These are phyloP conservation scores for Cyanoramphus novaezelandiae DNA, from an alignment of 2,113 vertebrate genomes.

Conservation along the genomic window DNA sequence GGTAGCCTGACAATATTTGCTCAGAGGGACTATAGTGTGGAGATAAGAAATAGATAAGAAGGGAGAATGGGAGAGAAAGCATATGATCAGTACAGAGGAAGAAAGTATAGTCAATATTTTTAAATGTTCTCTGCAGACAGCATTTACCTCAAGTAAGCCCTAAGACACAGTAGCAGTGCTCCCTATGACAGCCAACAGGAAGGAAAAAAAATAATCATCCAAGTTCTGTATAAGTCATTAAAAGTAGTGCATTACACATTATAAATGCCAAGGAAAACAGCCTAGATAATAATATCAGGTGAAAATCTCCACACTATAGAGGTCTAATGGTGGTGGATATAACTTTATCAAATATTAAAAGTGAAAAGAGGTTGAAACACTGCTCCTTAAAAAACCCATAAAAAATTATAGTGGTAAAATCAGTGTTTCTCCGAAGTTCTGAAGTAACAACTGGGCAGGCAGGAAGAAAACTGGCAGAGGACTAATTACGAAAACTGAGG, in stretches of 20 bases:
- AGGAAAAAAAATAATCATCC: neutral
- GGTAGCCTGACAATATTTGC: neutral
- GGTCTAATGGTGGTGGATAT: neutral
- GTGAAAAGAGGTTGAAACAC: neutral
- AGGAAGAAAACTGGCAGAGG: neutral
- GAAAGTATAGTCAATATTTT: neutral
- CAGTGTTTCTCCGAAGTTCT: neutral
- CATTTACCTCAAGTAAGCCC: neutral
- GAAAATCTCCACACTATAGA: neutral
- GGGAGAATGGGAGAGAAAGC: neutral
- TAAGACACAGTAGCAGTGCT: neutral
- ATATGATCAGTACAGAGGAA: neutral
- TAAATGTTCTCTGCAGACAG: neutral
- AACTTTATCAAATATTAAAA: neutral
- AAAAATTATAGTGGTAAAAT: neutral
- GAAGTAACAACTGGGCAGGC: neutral
- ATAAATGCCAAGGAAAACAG: neutral
- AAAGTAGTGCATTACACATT: neutral
- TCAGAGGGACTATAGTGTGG: neutral
- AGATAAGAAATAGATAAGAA: neutral
- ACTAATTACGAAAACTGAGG: neutral
- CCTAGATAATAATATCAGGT: neutral
- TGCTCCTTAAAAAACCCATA: neutral
- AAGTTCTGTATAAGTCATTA: neutral
- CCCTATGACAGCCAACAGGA: neutral